A percentile compares a stretch with the other conserved stretches of the same genome.
These are phyloP conservation scores for Leptura quadrifasciata DNA, from an alignment of 2,888 invertebrate species.

Conservation along the genomic window DNA sequence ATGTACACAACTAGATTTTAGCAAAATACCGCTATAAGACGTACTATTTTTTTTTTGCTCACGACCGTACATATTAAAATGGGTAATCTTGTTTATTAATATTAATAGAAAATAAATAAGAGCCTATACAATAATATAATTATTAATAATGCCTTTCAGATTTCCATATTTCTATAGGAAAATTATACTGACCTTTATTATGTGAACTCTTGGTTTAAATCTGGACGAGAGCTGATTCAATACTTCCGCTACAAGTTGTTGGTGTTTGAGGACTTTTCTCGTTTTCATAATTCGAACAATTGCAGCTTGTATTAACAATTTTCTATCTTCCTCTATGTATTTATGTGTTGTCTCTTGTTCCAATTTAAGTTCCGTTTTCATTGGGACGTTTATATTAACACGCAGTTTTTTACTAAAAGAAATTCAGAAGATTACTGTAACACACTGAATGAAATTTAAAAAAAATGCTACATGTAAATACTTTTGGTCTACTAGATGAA, in stretches of 20 bases:
- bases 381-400: constrained; percentile 98
- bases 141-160: no score
- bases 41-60: no score
- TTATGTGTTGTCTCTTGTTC: constrained; percentile 99
- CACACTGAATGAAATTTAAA: no score
- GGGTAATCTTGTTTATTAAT: no score
- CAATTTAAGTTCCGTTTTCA: constrained; percentile 97
- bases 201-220: constrained; percentile 98
- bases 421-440: neutral
- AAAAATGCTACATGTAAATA: no score
- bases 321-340: constrained; percentile 99
- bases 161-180: constrained; percentile 12
- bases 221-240: constrained; percentile 95
- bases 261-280: constrained; percentile 94
- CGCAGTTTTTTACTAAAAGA: constrained; percentile 91
- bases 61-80: no score
- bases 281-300: constrained; percentile 99
- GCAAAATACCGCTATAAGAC: no score
- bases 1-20: no score
- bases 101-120: no score
- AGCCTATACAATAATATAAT: no score
- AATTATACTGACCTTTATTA: constrained; percentile 88
- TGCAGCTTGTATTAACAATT: constrained; percentile 96
- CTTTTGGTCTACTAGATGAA: no score
- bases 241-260: constrained; percentile 96